phyloP scores from a whole-genome alignment of 2,888 invertebrate species.

The Lasioglossum oenotherae region DNA sequence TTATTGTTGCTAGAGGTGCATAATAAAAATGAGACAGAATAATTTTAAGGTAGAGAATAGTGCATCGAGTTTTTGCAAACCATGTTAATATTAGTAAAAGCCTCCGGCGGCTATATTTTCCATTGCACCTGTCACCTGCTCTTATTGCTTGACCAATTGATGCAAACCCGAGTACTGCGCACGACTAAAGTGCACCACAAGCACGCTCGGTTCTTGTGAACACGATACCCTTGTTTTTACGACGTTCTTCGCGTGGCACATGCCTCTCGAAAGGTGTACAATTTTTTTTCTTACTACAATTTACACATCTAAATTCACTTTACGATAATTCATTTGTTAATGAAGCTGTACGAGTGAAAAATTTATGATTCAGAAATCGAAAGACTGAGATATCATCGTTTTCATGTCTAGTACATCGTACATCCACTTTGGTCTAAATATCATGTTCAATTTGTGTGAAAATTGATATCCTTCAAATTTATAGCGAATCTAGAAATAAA shows the following conservation, averaged over 20 bases:
- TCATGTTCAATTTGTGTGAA: conserved; percentile 75
- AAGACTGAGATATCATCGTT: conserved; percentile 78
- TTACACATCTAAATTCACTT: not conserved
- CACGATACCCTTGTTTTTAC: conserved; percentile 75
- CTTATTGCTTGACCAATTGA: conserved; percentile 71
- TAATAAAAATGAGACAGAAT: not conserved
- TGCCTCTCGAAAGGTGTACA: conserved; percentile 30
- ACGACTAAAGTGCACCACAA: conserved; percentile 61
- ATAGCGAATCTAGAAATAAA: conserved; percentile 79
- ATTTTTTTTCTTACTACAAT: not conserved
- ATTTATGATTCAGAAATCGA: conserved; percentile 56
- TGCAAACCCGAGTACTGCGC: conserved; percentile 60
- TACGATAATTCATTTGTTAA: not conserved
- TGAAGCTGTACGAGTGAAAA: not conserved
- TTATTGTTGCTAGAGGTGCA: not conserved
- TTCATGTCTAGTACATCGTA: conserved; percentile 82
- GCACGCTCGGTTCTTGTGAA: conserved; percentile 70
- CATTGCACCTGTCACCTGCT: conserved; percentile 74
- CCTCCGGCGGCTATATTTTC: conserved; percentile 36
- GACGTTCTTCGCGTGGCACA: conserved; percentile 64
- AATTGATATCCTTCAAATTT: conserved; percentile 81
- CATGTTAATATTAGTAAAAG: conserved; percentile 42
- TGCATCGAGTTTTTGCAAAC: not conserved
- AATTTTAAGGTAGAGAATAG: not conserved
- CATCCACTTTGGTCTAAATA: conserved; percentile 82